Conservation (phyloP, 2,888 invertebrate species). For the Macrophya annulata region DNA sequence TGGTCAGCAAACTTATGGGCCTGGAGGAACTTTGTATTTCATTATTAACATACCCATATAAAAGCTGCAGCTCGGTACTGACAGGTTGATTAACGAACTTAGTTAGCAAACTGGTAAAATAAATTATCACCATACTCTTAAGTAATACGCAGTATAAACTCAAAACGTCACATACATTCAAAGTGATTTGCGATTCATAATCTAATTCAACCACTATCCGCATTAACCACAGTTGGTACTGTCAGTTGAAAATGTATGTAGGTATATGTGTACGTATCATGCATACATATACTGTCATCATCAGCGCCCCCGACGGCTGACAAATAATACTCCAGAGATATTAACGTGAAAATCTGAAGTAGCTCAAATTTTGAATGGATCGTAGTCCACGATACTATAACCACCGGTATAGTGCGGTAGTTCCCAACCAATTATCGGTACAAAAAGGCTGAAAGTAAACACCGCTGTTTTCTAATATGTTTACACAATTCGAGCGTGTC, state of each 20-base stretch:
- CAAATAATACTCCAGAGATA: neutral
- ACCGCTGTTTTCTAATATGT: conserved; percentile 55
- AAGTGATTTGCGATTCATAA: conserved; percentile 16
- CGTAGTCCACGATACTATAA: neutral
- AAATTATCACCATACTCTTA: conserved; percentile 37
- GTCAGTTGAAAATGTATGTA: neutral
- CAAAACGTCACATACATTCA: conserved; percentile 3
- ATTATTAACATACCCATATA: conserved; percentile 48
- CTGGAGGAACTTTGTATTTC: conserved; percentile 44
- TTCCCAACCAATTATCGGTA: conserved; percentile 50
- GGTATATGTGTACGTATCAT: no score
- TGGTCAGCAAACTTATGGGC: conserved; percentile 27
- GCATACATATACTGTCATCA: neutral
- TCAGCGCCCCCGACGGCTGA: neutral
- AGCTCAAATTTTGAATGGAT: neutral
- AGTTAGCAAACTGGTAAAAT: conserved; percentile 46
- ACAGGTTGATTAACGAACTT: conserved; percentile 52
- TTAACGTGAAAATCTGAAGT: neutral
- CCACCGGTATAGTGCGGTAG: neutral
- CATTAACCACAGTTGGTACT: neutral
- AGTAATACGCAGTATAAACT: conserved; percentile 4
- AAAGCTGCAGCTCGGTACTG: conserved; percentile 43
- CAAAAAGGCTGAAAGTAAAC: conserved; percentile 50
- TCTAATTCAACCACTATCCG: neutral
- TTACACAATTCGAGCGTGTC: conserved; percentile 54